These are phyloP conservation scores for Epinephelus awoara DNA, from an alignment of 2,797 vertebrate genomes.

Conservation along the genomic window DNA sequence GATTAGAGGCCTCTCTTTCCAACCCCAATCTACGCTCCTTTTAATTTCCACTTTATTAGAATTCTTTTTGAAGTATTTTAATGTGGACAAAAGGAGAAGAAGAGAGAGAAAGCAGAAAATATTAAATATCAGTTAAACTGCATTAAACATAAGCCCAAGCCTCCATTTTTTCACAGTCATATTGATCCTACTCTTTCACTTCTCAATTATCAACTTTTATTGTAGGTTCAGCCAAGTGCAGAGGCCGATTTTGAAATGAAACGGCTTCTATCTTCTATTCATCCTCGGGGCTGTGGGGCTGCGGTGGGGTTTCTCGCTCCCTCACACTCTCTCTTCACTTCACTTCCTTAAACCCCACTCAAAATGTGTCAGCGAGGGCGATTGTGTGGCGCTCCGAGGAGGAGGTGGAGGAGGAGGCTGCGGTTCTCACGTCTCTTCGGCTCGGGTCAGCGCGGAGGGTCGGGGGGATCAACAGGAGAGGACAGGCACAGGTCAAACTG, in stretches of 20 bases:
- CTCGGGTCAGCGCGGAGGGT: constrained; percentile 55
- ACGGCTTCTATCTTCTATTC: constrained; percentile 84
- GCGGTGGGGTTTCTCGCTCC: constrained; percentile 73
- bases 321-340: constrained; percentile 75
- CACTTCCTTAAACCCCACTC: constrained; percentile 83
- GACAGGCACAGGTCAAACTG: constrained; percentile 53
- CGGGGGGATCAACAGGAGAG: constrained; percentile 70
- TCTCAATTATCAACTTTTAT: constrained; percentile 90
- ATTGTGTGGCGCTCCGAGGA: constrained; percentile 65
- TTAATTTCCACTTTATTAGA: constrained; percentile 99
- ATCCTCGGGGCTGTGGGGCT: constrained; percentile 77
- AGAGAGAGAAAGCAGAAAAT: constrained; percentile 98
- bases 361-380: constrained; percentile 77
- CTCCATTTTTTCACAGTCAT: constrained; percentile 80
- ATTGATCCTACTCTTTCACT: constrained; percentile 87
- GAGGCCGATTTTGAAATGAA: constrained; percentile 83
- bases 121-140: constrained; percentile 99
- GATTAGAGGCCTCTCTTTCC: constrained; percentile 99
- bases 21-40: constrained; percentile 96
- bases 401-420: constrained; percentile 34
- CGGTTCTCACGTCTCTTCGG: constrained; percentile 51
- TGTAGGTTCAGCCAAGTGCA: constrained; percentile 87
- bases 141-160: constrained; percentile 96
- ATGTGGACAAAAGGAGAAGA: constrained; percentile 97
- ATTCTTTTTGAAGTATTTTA: constrained; percentile 99